Evolutionary conservation across 1,140 invertebrate species (phyloP).

Genomic region (Hermetia illucens): DNA sequence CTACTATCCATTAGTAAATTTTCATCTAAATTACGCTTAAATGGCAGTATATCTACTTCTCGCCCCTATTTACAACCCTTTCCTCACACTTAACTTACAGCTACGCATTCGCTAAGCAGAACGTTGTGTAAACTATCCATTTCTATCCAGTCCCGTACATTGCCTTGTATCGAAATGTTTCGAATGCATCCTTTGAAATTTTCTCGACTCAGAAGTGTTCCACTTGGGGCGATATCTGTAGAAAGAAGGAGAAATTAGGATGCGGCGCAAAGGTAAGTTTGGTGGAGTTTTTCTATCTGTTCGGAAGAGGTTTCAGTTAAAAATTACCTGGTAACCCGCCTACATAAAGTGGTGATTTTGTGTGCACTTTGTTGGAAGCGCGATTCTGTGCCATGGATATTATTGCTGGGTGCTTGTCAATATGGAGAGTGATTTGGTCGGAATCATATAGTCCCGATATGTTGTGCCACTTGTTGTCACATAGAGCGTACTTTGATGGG

Average conservation of each 20-base stretch:
- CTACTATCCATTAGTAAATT: too few species aligned
- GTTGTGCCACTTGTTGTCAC: constrained; percentile 79
- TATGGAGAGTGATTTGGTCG: constrained; percentile 50
- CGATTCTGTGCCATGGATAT: constrained; percentile 21
- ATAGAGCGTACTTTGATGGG: constrained; percentile 48
- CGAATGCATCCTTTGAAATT: constrained; percentile 87
- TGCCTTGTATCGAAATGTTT: constrained; percentile 58
- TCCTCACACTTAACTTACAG: neutral
- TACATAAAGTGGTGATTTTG: constrained; percentile 57
- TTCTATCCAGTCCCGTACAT: constrained; percentile 63
- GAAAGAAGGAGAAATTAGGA: constrained; percentile 17
- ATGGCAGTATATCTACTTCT: too few species aligned
- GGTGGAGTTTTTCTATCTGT: too few species aligned
- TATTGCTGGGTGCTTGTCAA: constrained; percentile 49
- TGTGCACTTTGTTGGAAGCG: constrained; percentile 21
- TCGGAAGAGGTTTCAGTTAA: too few species aligned
- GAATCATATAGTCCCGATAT: constrained; percentile 58
- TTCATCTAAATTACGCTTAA: too few species aligned
- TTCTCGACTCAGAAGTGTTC: constrained; percentile 49
- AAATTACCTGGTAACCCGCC: constrained; percentile 72
- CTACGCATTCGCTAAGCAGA: constrained; percentile 62
- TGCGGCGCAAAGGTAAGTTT: constrained; percentile 4
- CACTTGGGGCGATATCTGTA: constrained; percentile 47
- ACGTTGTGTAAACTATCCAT: constrained; percentile 72
- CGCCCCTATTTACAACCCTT: too few species aligned